A percentile compares a stretch with the other conserved stretches of the same genome.
Conservation (phyloP, 2,888 invertebrate genomes). For the Ceriagrion tenellum region DNA sequence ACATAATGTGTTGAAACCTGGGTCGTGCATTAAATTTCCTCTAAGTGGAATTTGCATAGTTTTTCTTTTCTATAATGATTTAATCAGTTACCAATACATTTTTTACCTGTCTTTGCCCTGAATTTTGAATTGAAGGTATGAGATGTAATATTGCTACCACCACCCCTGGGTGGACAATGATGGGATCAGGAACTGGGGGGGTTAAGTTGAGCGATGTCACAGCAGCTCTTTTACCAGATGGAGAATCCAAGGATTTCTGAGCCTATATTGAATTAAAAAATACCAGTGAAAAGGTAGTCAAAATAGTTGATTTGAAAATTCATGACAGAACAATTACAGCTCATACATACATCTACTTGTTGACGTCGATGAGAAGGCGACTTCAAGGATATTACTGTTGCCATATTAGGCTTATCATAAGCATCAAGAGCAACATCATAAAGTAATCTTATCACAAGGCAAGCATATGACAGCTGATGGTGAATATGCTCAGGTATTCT, state of each 20-base stretch:
- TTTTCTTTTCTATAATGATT: too few species aligned
- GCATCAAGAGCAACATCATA: slow-evolving; percentile 98
- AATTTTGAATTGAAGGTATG: slow-evolving; percentile 88
- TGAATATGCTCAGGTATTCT: slow-evolving; percentile 88
- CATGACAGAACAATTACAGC: neutral
- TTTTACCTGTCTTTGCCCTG: slow-evolving; percentile 77
- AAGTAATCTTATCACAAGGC: slow-evolving; percentile 90
- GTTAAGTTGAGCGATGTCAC: slow-evolving; percentile 88
- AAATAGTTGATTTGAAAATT: neutral
- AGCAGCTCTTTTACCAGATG: slow-evolving; percentile 71
- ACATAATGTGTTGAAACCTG: too few species aligned
- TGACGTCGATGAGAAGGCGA: slow-evolving; percentile 75
- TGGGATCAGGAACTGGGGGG: slow-evolving; percentile 87
- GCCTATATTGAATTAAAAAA: slow-evolving; percentile 76
- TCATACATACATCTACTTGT: slow-evolving; percentile 81
- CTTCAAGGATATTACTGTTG: slow-evolving; percentile 75
- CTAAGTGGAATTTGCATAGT: too few species aligned
- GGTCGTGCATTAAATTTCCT: too few species aligned
- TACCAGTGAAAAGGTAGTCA: neutral
- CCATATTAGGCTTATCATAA: slow-evolving; percentile 92
- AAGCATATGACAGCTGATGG: slow-evolving; percentile 88
- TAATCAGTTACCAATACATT: too few species aligned
- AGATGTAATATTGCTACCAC: slow-evolving; percentile 93
- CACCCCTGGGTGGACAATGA: slow-evolving; percentile 97
- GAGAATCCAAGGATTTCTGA: slow-evolving; percentile 72